Conservation (phyloP, 2,888 invertebrate species). For the Dryomyza anilis region DNA sequence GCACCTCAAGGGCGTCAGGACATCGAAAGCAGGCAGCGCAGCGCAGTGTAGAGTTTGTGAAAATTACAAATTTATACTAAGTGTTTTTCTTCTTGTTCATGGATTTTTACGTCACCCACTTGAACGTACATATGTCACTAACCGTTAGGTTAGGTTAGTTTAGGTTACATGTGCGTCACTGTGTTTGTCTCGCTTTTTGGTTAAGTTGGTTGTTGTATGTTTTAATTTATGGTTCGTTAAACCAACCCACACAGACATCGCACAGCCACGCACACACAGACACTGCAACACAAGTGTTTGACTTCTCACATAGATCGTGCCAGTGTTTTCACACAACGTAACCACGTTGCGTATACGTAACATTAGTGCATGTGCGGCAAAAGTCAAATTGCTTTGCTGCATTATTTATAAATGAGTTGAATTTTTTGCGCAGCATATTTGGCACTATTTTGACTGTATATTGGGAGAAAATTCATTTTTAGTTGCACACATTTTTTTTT, state of each 20-base stretch:
- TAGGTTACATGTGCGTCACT: background rate
- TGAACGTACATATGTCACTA: background rate
- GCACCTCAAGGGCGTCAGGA: too few relatives aligned
- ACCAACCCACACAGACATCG: slow-evolving; percentile 4
- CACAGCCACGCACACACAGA: too few relatives aligned
- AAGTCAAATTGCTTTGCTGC: background rate
- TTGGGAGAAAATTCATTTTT: too few relatives aligned
- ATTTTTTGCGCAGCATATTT: too few relatives aligned
- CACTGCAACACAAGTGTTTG: background rate
- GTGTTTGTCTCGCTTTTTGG: background rate
- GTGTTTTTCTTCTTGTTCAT: background rate
- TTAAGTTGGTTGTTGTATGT: background rate
- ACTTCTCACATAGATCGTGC: background rate
- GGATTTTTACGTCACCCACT: background rate
- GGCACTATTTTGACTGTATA: too few relatives aligned
- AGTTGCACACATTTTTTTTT: too few relatives aligned
- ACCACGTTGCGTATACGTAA: background rate
- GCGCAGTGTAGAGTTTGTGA: too few relatives aligned
- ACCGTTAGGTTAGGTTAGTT: background rate
- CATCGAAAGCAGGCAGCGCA: background rate
- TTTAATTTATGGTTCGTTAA: slow-evolving; percentile 13
- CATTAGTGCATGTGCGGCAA: background rate
- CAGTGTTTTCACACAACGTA: background rate
- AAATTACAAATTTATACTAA: too few relatives aligned
- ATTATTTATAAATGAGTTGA: background rate